These are phyloP conservation scores for Macrosteles quadrilineatus DNA, from an alignment of 1,140 invertebrate species.

Conservation along the genomic window DNA sequence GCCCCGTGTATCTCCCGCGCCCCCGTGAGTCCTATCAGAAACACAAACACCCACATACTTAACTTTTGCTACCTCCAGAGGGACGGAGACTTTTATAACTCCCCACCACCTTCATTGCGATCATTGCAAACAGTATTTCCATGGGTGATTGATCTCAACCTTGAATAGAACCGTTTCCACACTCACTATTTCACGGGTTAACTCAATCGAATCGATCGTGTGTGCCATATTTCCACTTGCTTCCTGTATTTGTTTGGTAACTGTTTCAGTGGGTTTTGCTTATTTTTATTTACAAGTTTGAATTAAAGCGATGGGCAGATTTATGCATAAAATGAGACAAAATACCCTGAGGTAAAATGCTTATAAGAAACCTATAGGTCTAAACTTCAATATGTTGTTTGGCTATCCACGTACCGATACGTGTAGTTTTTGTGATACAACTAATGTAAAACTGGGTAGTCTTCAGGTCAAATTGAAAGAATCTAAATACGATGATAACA, in stretches of 20 bases:
- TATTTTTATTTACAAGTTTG: neutral
- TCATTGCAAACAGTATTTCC: neutral
- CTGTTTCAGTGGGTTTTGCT: neutral
- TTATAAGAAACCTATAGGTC: neutral
- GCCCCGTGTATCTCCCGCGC: too few species aligned
- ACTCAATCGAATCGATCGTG: neutral
- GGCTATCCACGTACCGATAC: neutral
- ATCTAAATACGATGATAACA: too few species aligned
- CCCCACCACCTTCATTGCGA: neutral
- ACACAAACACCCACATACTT: neutral
- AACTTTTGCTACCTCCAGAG: neutral
- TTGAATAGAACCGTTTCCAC: neutral
- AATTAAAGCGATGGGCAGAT: neutral
- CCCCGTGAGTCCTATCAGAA: neutral
- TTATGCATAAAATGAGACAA: neutral
- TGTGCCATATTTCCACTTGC: conserved; percentile 2
- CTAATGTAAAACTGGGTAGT: too few species aligned
- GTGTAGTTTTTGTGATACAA: too few species aligned
- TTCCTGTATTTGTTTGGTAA: neutral
- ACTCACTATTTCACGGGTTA: neutral
- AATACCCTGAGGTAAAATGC: neutral
- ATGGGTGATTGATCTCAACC: neutral
- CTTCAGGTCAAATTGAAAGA: too few species aligned
- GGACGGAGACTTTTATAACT: neutral
- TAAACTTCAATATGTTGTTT: neutral